Conservation (phyloP, 2,888 invertebrate species). For the Phorcus lineatus region DNA sequence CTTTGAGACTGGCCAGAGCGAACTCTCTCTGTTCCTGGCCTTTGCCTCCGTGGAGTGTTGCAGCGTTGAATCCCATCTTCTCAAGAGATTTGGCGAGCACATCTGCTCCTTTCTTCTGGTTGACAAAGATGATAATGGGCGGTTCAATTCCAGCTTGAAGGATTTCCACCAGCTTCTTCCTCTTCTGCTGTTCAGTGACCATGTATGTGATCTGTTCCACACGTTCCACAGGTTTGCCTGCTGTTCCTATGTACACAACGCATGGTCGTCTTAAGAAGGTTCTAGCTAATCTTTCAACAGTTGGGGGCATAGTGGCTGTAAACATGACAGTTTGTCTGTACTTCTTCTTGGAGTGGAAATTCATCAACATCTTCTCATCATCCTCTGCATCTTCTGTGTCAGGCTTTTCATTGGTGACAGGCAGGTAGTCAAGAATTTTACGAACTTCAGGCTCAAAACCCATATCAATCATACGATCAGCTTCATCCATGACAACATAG, state of each 20-base stretch:
- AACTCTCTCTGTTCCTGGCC: conserved; percentile 99
- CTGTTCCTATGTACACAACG: conserved; percentile 96
- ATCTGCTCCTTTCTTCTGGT: conserved; percentile 99
- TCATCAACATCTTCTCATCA: conserved; percentile 89
- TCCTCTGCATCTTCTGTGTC: conserved; percentile 99
- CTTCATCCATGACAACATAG: conserved; percentile 90
- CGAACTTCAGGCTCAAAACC: conserved; percentile 98
- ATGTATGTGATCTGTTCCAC: conserved; percentile 98
- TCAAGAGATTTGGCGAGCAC: conserved; percentile 97
- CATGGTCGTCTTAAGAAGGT: conserved; percentile 96
- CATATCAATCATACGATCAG: conserved; percentile 99
- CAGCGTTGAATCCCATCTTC: conserved; percentile 95
- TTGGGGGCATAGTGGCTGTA: conserved; percentile 99
- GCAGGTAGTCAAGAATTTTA: conserved; percentile 97
- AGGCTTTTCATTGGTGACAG: conserved; percentile 97
- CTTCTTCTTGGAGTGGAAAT: conserved; percentile 96
- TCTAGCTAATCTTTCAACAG: conserved; percentile 95
- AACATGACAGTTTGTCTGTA: conserved; percentile 99
- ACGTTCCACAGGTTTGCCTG: conserved; percentile 97
- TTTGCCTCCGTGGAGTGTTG: conserved; percentile 99
- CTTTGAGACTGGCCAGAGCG: conserved; percentile 95
- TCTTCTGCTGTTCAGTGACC: conserved; percentile 95
- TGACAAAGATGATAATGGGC: conserved; percentile 99
- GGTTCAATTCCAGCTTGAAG: conserved; percentile 91
- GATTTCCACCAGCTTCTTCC: conserved; percentile 94